Conservation (phyloP, 2,113 vertebrate genomes). For the Lathamus discolor region DNA sequence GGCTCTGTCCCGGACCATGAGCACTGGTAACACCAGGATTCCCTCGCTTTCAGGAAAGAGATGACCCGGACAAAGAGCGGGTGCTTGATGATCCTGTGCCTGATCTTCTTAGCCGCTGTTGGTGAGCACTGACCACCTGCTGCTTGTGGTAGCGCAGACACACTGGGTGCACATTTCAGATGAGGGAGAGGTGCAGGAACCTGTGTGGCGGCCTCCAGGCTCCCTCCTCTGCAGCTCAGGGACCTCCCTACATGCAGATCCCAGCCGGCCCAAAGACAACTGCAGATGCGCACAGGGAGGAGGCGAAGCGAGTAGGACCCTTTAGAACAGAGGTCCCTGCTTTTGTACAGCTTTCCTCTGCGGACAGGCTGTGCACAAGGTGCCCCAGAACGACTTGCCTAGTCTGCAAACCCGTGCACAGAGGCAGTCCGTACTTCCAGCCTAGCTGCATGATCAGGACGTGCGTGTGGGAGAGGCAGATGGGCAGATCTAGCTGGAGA, state of each 20-base stretch:
- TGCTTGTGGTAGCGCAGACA: fast-evolving
- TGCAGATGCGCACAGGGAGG: neutral
- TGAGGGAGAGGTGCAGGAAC: neutral
- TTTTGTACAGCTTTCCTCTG: neutral
- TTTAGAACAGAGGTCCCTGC: neutral
- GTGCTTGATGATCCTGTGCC: neutral
- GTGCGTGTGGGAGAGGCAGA: neutral
- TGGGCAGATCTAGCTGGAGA: neutral
- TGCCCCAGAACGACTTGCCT: neutral
- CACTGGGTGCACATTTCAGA: neutral
- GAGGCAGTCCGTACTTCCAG: neutral
- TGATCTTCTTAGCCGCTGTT: neutral
- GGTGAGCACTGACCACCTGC: neutral
- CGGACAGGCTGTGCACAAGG: neutral
- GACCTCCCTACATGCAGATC: neutral
- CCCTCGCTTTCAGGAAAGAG: neutral
- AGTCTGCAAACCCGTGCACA: too few species aligned
- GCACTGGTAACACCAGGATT: neutral
- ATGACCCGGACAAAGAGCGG: too few species aligned
- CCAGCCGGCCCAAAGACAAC: neutral
- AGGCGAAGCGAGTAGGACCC: neutral
- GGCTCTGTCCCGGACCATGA: neutral
- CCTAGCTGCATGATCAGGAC: neutral
- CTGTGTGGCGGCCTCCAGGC: neutral
- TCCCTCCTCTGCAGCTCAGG: neutral